Percentiles rank a stretch among this genome's conserved stretches.
Conservation (phyloP, 1,140 invertebrate genomes). For the Panulirus ornatus region DNA sequence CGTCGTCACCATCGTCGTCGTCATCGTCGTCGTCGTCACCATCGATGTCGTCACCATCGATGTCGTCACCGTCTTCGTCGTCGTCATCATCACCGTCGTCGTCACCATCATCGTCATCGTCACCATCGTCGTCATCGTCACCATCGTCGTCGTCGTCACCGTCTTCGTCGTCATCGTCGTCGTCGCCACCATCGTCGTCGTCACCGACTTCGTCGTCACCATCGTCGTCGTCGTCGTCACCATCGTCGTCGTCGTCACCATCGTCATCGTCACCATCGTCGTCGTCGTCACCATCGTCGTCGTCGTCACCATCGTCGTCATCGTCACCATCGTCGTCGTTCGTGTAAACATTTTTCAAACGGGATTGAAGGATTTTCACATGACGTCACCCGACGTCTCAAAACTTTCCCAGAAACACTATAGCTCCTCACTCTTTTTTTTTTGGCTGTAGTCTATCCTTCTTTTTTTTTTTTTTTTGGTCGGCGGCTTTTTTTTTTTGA, state of each 20-base stretch:
- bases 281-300: neutral
- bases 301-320: neutral
- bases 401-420: neutral
- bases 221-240: neutral
- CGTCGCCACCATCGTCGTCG: neutral
- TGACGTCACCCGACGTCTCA: neutral
- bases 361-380: neutral
- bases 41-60: too few species aligned
- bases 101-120: too few species aligned
- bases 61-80: too few species aligned
- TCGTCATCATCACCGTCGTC: too few species aligned
- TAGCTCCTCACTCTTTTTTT: neutral
- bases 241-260: neutral
- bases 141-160: too few species aligned
- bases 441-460: neutral
- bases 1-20: too few species aligned
- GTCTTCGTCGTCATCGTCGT: neutral
- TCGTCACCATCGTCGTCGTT: neutral
- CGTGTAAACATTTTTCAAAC: slow-evolving; percentile 9
- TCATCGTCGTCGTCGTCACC: too few species aligned
- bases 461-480: neutral
- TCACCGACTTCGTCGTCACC: too few species aligned
- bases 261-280: neutral
- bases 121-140: too few species aligned
- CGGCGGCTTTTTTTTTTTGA: neutral